These are phyloP conservation scores for Rhegmatorhina hoffmannsi DNA, from an alignment of 2,113 vertebrate species.

Conservation along the genomic window DNA sequence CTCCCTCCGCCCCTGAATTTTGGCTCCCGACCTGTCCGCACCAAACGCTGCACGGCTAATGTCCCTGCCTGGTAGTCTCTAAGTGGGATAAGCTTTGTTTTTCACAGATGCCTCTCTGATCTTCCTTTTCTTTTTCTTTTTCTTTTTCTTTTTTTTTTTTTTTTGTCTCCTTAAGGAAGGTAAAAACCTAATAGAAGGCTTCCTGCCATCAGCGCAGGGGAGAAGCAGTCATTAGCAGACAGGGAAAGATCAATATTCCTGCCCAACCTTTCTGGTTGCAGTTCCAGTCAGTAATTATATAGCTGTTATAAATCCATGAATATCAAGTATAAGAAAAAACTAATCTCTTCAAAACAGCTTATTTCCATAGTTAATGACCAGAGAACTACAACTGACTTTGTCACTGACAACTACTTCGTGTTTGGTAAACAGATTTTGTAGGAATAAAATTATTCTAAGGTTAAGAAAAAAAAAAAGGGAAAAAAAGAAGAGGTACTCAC, in stretches of 20 bases:
- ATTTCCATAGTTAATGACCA: constrained; percentile 70
- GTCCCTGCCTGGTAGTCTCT: background rate
- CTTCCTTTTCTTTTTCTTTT: background rate
- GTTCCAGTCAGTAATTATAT: constrained; percentile 58
- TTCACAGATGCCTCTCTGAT: background rate
- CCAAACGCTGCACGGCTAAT: background rate
- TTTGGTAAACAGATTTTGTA: background rate
- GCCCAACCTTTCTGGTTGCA: constrained; percentile 32
- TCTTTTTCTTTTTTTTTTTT: background rate
- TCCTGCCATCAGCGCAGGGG: background rate
- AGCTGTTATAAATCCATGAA: constrained; percentile 60
- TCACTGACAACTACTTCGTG: background rate
- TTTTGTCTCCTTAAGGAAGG: background rate
- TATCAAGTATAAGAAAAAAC: constrained; percentile 62
- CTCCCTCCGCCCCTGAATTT: background rate
- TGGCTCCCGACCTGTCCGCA: background rate
- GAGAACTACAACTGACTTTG: constrained; percentile 17
- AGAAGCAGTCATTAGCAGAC: constrained; percentile 14
- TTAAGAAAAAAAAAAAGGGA: background rate
- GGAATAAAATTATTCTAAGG: background rate
- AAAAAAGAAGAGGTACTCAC: background rate
- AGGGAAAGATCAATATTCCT: constrained; percentile 54
- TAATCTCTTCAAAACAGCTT: constrained; percentile 66
- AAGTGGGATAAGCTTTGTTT: background rate
- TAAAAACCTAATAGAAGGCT: constrained; percentile 14